phyloP scores from a whole-genome alignment of 2,888 invertebrate species.

The Teinopalpus imperialis region DNA sequence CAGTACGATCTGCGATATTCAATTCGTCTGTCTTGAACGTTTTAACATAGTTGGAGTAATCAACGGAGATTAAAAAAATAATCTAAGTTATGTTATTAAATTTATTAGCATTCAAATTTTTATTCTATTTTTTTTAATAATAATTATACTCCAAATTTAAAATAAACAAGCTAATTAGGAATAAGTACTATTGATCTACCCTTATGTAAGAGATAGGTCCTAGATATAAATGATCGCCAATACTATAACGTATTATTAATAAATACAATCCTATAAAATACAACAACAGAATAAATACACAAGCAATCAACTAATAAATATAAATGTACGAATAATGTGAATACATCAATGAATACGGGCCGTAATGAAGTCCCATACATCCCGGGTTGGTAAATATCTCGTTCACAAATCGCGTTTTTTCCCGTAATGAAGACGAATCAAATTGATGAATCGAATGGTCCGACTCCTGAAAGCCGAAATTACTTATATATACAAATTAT shows the following conservation, averaged over 20 bases:
- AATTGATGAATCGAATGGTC: constrained; percentile 31
- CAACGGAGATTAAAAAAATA: too few species aligned
- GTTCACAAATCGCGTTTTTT: constrained; percentile 38
- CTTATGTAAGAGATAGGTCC: constrained; percentile 3
- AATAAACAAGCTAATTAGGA: too few species aligned
- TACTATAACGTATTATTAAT: constrained; percentile 19
- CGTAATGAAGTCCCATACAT: constrained; percentile 15
- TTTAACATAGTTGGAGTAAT: too few species aligned
- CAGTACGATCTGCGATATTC: too few species aligned
- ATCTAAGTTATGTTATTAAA: too few species aligned
- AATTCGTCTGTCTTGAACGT: too few species aligned
- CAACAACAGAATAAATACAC: constrained; percentile 9
- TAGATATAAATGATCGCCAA: too few species aligned
- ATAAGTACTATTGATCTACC: too few species aligned
- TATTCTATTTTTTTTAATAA: too few species aligned
- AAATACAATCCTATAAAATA: constrained; percentile 22
- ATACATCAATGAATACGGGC: constrained; percentile 19
- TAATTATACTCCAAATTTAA: too few species aligned
- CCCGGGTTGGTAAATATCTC: constrained; percentile 28
- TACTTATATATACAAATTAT: not conserved
- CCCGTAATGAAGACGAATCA: constrained; percentile 40
- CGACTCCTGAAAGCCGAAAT: constrained; percentile 27
- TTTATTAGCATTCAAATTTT: too few species aligned
- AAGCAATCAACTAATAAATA: constrained; percentile 23
- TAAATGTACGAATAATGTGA: constrained; percentile 23